Evolutionary conservation across 2,113 vertebrate species (phyloP), one percentile per base, ranked within the genome.

Genomic region (Colaptes auratus): DNA sequence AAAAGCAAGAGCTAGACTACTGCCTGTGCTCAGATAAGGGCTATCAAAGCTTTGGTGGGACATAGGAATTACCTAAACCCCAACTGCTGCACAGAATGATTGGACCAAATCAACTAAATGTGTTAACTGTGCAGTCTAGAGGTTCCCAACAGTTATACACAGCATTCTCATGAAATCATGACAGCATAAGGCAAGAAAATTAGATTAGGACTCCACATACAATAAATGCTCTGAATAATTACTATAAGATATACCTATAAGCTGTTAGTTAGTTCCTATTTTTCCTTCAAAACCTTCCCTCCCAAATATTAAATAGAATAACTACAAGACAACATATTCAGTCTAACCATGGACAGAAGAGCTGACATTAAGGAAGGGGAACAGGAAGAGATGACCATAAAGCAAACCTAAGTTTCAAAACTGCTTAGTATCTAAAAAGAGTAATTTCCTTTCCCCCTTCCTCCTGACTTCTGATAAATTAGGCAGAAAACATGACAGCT

Each of bases 1-100:
- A 79, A 44, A 50, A 72, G 25, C 27, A 67, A 16, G 17, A 9
- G 39, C 31, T 82, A 18, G 24, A 42, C 63, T 65, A 16, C 53
- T 2, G 15, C 3, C 11, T 65, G 19, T 2, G 59, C 46, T 82
- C 27, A 33, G 50, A 18, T 4, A 77, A 13, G 24, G 42, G 10
- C 6, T 31, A 50, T 6, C 16, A 56, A 76, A 9, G 12, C 36
- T 42, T 7, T 9, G 5, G 36, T 0, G 0, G 18, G n/a, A 35
- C 21, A 55, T 5, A 27, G 0, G 12, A 25, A 63, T 15, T 48
- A 67, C 24, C 50, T 24, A 36, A 72, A 75, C 15, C 19, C 10
- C 27, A 23, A 15, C n/a, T 33, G 24, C 56, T 50, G 58, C 63
- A 60, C 59, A 46, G 46, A 81, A 50, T 25, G 53, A 27, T 3